phyloP scores from a whole-genome alignment of 1,140 invertebrate species.

The Portunus trituberculatus region DNA sequence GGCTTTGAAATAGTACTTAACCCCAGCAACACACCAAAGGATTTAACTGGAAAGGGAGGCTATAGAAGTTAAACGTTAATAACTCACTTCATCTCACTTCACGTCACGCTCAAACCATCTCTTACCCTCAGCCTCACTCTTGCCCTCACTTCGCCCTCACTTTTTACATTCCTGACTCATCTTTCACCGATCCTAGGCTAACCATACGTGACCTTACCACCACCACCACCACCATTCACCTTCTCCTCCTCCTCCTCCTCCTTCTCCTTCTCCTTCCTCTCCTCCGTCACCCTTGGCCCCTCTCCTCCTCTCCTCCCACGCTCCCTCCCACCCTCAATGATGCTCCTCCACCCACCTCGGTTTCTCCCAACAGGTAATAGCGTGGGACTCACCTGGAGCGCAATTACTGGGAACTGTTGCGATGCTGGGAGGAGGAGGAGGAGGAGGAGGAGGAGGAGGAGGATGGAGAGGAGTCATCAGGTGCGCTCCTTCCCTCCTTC shows the following conservation, averaged over 20 bases:
- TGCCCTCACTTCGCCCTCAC: too few relatives aligned
- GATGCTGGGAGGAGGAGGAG: slow-evolving; percentile 3
- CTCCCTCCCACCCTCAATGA: neutral
- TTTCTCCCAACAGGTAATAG: slow-evolving; percentile 11
- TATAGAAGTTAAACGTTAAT: too few relatives aligned
- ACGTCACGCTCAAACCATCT: too few relatives aligned
- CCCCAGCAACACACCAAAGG: too few relatives aligned
- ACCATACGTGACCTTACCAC: neutral
- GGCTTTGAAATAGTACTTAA: too few relatives aligned
- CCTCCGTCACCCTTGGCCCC: neutral
- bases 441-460: neutral
- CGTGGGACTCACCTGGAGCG: neutral
- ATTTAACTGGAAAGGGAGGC: too few relatives aligned
- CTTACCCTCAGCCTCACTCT: too few relatives aligned
- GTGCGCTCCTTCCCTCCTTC: neutral
- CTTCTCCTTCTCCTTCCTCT: neutral
- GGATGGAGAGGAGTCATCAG: neutral
- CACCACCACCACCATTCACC: neutral
- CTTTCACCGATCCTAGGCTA: neutral
- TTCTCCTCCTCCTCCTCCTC: neutral
- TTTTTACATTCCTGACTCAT: neutral
- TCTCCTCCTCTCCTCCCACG: neutral
- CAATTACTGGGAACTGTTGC: slow-evolving; percentile 21
- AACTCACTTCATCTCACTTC: too few relatives aligned
- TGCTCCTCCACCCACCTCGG: neutral